These are phyloP conservation scores for Diplosoma virens DNA, from an alignment of 23 tunicate genomes.

Conservation along the genomic window DNA sequence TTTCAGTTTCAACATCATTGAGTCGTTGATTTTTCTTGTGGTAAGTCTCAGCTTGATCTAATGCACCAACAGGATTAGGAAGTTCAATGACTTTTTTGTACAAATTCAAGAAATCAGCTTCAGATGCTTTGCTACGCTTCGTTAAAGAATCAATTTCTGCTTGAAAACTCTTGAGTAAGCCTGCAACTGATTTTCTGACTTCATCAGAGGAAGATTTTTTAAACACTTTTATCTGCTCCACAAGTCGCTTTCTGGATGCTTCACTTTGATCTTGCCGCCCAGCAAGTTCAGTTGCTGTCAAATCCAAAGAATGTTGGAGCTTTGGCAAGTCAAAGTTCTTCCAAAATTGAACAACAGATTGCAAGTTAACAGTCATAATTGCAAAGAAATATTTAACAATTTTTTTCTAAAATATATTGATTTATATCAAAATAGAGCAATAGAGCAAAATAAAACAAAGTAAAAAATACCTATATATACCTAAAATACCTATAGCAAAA, in stretches of 20 bases:
- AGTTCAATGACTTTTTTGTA: conserved; percentile 86
- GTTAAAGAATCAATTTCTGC: conserved; percentile 89
- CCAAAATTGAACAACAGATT: conserved; percentile 80
- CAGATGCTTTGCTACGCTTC: conserved; percentile 89
- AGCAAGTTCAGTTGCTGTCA: conserved; percentile 78
- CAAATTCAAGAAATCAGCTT: conserved; percentile 84
- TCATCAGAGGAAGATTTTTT: conserved; percentile 81
- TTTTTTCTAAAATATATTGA: too few species aligned
- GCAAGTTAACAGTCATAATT: conserved; percentile 75
- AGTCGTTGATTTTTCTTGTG: conserved; percentile 77
- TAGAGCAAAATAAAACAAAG: too few species aligned
- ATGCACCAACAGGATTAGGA: conserved; percentile 80
- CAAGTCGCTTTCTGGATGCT: conserved; percentile 63
- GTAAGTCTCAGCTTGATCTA: conserved; percentile 81
- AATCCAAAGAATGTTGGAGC: conserved; percentile 72
- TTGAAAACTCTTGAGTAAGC: conserved; percentile 82
- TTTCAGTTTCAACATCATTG: conserved; percentile 92
- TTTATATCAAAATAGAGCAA: too few species aligned
- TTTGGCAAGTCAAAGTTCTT: conserved; percentile 65
- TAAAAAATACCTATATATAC: too few species aligned
- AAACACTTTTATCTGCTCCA: conserved; percentile 75
- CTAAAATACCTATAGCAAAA: too few species aligned
- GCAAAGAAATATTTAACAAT: too few species aligned
- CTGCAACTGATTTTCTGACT: conserved; percentile 69
- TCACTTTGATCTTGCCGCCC: conserved; percentile 73